phyloP scores from a whole-genome alignment of 2,888 invertebrate species.

The Scelioninae gen. 1 region DNA sequence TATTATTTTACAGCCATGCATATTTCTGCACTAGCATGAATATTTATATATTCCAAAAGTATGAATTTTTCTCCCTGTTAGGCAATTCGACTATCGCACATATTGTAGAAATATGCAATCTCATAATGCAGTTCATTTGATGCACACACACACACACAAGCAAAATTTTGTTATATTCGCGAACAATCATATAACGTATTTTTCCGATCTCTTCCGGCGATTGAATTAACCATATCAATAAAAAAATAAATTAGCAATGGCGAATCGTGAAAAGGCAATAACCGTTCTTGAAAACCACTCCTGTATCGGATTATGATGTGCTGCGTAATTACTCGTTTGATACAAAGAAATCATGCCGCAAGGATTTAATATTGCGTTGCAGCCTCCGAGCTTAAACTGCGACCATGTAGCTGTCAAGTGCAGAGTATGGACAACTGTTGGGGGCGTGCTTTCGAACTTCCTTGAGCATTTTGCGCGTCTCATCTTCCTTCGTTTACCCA shows the following conservation, averaged over 20 bases:
- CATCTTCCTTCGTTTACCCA: conserved; percentile 65
- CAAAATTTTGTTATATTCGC: conserved; percentile 24
- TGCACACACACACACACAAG: conserved; percentile 13
- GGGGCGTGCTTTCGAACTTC: conserved; percentile 55
- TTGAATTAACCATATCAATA: not conserved
- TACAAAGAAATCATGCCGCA: conserved; percentile 49
- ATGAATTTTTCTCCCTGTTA: conserved; percentile 28
- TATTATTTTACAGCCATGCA: conserved; percentile 40
- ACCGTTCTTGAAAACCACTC: conserved; percentile 15
- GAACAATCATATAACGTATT: conserved; percentile 1
- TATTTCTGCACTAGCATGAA: conserved; percentile 51
- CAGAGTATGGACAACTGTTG: conserved; percentile 36
- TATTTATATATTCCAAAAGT: conserved; percentile 35
- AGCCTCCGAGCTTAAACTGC: conserved; percentile 51
- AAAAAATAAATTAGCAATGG: conserved; percentile 7
- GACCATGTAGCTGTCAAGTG: conserved; percentile 68
- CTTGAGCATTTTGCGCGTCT: conserved; percentile 59
- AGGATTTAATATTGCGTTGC: conserved; percentile 58
- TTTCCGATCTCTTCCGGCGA: not conserved
- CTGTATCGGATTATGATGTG: conserved; percentile 24
- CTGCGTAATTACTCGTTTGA: conserved; percentile 47
- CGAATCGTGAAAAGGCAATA: conserved; percentile 42
- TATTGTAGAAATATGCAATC: conserved; percentile 35
- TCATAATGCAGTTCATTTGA: conserved; percentile 42
- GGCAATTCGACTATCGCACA: conserved; percentile 35